A percentile compares a stretch with the other conserved stretches of the same genome.
Evolutionary conservation across 2,888 invertebrate species (phyloP).

Genomic region (Subacronicta megacephala): DNA sequence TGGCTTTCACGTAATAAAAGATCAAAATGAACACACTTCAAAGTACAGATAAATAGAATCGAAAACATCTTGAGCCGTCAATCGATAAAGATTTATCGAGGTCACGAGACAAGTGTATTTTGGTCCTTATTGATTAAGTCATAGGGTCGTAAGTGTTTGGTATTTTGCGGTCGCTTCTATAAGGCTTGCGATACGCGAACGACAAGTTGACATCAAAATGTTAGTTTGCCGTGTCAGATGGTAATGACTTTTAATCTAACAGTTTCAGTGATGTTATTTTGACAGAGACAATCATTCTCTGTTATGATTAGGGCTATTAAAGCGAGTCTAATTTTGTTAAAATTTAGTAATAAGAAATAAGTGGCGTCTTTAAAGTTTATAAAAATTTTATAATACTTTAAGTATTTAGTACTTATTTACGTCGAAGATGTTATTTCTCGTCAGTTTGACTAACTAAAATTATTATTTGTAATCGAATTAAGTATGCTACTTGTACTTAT

Average conservation of each 20-base stretch:
- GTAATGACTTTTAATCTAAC: background rate
- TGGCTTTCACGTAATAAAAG: constrained; percentile 43
- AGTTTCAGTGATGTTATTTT: background rate
- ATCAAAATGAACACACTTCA: constrained; percentile 47
- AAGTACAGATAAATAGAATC: constrained; percentile 61
- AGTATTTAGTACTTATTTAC: too few relatives aligned
- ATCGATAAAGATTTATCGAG: constrained; percentile 48
- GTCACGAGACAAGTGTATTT: constrained; percentile 26
- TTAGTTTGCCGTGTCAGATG: constrained; percentile 9
- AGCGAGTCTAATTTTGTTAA: too few relatives aligned
- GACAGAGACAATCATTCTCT: too few relatives aligned
- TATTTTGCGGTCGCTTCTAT: constrained; percentile 8
- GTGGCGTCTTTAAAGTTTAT: too few relatives aligned
- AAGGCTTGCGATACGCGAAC: constrained; percentile 25
- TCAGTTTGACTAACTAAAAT: too few relatives aligned
- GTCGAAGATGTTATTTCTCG: too few relatives aligned
- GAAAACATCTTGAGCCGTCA: constrained; percentile 60
- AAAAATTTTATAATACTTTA: too few relatives aligned
- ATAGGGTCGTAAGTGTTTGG: constrained; percentile 29
- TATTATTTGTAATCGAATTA: too few relatives aligned
- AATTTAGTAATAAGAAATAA: too few relatives aligned
- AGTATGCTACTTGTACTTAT: too few relatives aligned
- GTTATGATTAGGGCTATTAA: too few relatives aligned
- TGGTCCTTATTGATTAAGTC: constrained; percentile 26
- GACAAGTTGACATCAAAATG: background rate